Base-by-base conservation (phyloP, 2,113 vertebrate species). In the Lophochroa leadbeateri region DNA sequence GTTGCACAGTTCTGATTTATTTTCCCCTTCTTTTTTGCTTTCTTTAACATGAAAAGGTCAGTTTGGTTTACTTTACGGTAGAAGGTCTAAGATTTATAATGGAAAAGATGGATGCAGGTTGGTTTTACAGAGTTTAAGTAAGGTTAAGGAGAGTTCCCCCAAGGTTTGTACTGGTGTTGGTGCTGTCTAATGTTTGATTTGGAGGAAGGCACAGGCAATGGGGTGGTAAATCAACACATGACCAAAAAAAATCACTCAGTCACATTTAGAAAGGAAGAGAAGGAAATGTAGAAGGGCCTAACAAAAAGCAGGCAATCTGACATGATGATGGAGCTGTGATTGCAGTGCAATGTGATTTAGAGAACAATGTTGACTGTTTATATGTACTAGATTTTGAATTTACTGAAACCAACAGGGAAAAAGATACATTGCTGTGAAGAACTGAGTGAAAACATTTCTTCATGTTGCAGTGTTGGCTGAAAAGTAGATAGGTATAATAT, bases 181-280 rank as follows among this genome's bases (percentile, higher is more conserved):
- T 78, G 0, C 68, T 92, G 16, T 81, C 76, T 75, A 17, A 75
- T 97, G 68, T 96, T 96, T 96, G 82, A 65, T 83, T 93, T 96
- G 72, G 94, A 94, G 82, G 31, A 88, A 86, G 43, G 46, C 1
- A 5, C 21, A 71, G 83, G 37, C 60, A 83, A 41, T 50, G 33
- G 55, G 79, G 76, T 86, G 11, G 57, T 95, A 94, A 93, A 90
- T 88, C 94, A 94, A 92, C 86, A 95, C 21, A 35, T 23, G 23
- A 64, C 80, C 78, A 24, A 79, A 64, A 92, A 86, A 86, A 72
- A 35, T 60, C 58, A n/a, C 31, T 74, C 13, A 6, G 47, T 82
- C 52, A 29, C 69, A 72, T 91, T 92, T 49, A 47, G 72, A 82
- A 79, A 78, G 47, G 18, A 90, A 43, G 29, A 53, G 67, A 93